Base-by-base conservation (phyloP, 2,797 vertebrate genomes). In the Malurus leucopterus region DNA sequence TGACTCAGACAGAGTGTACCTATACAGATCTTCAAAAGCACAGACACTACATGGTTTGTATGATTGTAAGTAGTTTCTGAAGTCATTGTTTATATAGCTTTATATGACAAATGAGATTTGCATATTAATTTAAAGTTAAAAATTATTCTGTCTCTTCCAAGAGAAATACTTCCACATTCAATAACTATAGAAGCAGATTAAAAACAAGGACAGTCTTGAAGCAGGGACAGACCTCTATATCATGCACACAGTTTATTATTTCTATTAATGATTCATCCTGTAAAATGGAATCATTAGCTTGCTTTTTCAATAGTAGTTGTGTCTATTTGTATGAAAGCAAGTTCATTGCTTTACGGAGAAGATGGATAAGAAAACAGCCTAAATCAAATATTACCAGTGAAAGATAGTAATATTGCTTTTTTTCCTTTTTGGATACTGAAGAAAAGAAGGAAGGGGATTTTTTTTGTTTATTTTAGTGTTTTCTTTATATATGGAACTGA, bases 401-500 rank as follows among this genome's bases (percentile, higher is more conserved):
- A 78, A 81, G 49, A 92, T 38, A 94, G 36, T 58, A 82, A 74
- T 44, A 38, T 49, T 85, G 58, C 82, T 93, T 94, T 93, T 77
- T 93, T 76, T 79, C 30, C 40, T 73, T 92, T 94, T 47, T 81
- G 36, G 93, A 64, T 38, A 46, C 30, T 76, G 67, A 75, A 75
- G 29, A 86, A 62, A 88, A 86, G 89, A 73, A 34, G 22, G 41
- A 54, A 73, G 14, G 29, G 16, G 6, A 26, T 61, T 61, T 24
- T 7, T 7, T 79, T 49, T 85, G 2, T 22, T 65, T 73, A 76
- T 77, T 59, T 79, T 86, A 73, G 27, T 51, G 44, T 41, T 92
- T 86, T 22, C 11, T 73, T 76, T 71, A 19, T 61, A 38, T 36
- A 32, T 44, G 22, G 43, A 94, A 63, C 20, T 67, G 46, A 51